Evolutionary conservation across 2,797 vertebrate genomes (phyloP), one percentile per base, ranked within the genome.

Genomic region (Caiman crocodilus): DNA sequence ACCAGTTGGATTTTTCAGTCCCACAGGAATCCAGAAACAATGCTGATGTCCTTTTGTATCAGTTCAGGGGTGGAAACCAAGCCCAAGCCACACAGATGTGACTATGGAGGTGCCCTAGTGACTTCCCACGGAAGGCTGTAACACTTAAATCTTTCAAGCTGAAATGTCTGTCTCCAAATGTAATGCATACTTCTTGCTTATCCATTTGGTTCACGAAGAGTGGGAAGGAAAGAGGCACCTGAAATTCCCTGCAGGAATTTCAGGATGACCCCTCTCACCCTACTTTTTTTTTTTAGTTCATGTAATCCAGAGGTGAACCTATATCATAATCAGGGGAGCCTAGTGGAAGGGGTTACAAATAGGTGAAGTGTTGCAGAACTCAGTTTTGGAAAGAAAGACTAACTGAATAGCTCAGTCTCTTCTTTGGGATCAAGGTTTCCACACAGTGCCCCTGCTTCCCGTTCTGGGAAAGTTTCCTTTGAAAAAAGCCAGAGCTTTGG

Each of bases 381-480:
- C 89, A 80, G 79, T 93, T 79, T n/a, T 61, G 71, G 78, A 95
- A 92, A 82, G 71, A 90, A 91, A 90, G 82, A 17, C 56, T 90
- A 65, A 58, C 23, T 94, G 81, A 95, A 95, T 92, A 92, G 83
- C 90, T 42, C 50, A 32, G 67, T 18, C n/a, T 67, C 50, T 79
- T 92, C 65, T 85, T 94, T 92, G 81, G 84, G 86, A 91, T 85
- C 91, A 90, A 77, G 59, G 58, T 76, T 84, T 95, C 81, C 96
- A 84, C 89, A 92, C 91, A 81, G 82, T 84, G 57, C 94, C 87
- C 87, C 96, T 50, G 35, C 25, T 79, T 88, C 79, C 87, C 86
- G 74, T 94, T 65, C 76, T 91, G 93, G 96, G 88, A 32, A 69
- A 95, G 87, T 95, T 96, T 90, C 88, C 90, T 91, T 94, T 90